Conservation (phyloP, 2,888 invertebrate species). For the Clostera curtula region DNA sequence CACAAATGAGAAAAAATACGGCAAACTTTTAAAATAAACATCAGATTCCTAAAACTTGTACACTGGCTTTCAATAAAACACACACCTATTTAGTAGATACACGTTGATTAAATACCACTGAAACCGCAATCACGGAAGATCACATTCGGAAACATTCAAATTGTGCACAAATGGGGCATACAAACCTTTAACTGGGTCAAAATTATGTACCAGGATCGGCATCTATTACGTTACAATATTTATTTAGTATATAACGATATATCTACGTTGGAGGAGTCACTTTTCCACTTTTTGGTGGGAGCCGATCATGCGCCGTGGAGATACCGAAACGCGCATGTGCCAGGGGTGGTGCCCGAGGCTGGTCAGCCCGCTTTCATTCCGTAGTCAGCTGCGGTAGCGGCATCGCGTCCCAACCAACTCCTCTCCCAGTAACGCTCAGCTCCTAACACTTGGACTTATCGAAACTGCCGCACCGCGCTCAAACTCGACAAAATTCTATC, state of each 20-base stretch:
- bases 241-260: constrained; percentile 71
- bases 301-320: constrained; percentile 64
- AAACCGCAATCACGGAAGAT: constrained; percentile 10
- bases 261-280: constrained; percentile 72
- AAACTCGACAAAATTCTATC: constrained; percentile 30
- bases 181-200: constrained; percentile 48
- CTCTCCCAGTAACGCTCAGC: constrained; percentile 34
- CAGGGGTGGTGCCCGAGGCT: constrained; percentile 64
- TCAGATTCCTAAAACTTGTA: constrained; percentile 9
- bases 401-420: constrained; percentile 41
- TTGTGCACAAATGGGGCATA: constrained; percentile 29
- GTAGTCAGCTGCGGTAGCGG: constrained; percentile 65
- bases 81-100: constrained; percentile 17
- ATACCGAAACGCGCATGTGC: constrained; percentile 50
- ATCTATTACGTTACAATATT: constrained; percentile 66
- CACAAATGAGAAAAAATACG: constrained; percentile 32
- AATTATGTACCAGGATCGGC: constrained; percentile 47
- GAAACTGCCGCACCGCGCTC: constrained; percentile 59
- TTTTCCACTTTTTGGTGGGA: constrained; percentile 72
- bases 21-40: constrained; percentile 19
- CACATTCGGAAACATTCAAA: constrained; percentile 13
- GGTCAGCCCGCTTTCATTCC: constrained; percentile 65
- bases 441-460: constrained; percentile 30
- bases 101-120: constrained; percentile 22
- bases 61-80: constrained; percentile 18